Percentiles rank a stretch among this genome's conserved stretches.
phyloP scores from a whole-genome alignment of 2,888 invertebrate species.

The Macroteleia sp. region DNA sequence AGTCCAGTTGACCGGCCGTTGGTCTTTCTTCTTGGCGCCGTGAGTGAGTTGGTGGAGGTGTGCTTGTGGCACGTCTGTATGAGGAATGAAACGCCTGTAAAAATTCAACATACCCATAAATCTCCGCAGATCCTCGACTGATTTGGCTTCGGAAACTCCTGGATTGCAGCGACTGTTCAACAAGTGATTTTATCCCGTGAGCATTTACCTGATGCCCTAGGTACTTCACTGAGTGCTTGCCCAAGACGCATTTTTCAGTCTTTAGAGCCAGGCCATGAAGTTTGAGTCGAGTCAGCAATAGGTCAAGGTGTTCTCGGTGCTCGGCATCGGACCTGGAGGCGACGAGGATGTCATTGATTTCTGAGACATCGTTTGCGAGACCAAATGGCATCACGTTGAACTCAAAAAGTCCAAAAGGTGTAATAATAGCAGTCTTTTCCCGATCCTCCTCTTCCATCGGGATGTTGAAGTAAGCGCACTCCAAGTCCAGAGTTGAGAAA shows the following conservation, averaged over 20 bases:
- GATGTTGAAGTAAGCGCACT: slow-evolving; percentile 6
- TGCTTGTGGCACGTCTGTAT: too few species aligned
- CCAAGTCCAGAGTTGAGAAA: neutral
- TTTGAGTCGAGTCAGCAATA: neutral
- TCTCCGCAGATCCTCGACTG: neutral
- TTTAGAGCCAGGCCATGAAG: neutral
- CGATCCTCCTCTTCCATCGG: neutral
- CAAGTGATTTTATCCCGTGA: neutral
- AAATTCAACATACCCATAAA: slow-evolving; percentile 5
- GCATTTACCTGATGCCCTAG: neutral
- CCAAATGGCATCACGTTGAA: slow-evolving; percentile 1
- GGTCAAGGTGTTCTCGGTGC: slow-evolving; percentile 12
- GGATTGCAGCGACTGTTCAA: neutral
- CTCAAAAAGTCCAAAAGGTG: neutral
- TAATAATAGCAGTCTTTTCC: neutral
- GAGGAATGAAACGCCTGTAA: slow-evolving; percentile 3
- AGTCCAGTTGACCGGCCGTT: too few species aligned
- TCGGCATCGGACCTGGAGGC: neutral
- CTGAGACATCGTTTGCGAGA: neutral
- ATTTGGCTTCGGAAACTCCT: neutral
- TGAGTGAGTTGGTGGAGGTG: too few species aligned
- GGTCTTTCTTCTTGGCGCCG: too few species aligned
- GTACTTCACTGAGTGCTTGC: neutral
- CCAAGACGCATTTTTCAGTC: neutral
- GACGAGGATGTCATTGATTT: neutral